Percentiles rank a stretch among this genome's conserved stretches.
Evolutionary conservation across 2,113 vertebrate genomes (phyloP).

Genomic region (Trachemys scripta): DNA sequence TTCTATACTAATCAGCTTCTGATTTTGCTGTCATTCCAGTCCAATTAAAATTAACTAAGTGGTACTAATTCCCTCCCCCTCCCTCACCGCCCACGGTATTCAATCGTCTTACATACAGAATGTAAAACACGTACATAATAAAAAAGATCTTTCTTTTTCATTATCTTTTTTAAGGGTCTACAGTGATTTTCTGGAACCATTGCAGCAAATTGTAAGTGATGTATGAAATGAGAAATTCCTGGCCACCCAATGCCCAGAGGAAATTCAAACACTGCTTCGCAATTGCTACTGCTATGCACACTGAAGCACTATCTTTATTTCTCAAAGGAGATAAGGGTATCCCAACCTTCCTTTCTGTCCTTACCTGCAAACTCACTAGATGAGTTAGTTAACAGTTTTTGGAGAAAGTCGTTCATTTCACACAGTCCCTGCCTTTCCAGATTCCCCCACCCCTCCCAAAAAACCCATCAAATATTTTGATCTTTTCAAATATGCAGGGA

Average conservation of each 20-base stretch:
- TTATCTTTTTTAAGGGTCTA: neutral
- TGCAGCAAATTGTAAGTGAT: neutral
- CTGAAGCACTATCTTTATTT: neutral
- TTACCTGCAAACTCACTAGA: neutral
- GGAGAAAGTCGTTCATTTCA: neutral
- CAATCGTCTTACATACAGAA: neutral
- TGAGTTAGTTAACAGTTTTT: neutral
- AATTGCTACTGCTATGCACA: neutral
- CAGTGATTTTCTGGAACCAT: neutral
- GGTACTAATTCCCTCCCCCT: neutral
- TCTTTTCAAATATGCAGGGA: neutral
- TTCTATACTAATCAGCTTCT: neutral
- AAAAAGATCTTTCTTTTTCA: neutral
- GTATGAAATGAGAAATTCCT: neutral
- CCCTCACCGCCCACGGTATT: fast-evolving
- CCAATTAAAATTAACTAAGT: neutral
- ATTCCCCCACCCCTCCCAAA: neutral
- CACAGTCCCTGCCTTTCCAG: neutral
- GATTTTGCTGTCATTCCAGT: neutral
- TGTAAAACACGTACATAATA: neutral
- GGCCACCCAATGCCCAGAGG: neutral
- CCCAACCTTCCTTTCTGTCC: neutral
- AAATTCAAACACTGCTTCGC: neutral
- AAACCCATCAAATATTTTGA: neutral
- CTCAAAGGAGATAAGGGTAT: neutral